These are phyloP conservation scores for Boulengeromyrus knoepffleri DNA, from an alignment of 2,113 vertebrate species.

Conservation along the genomic window DNA sequence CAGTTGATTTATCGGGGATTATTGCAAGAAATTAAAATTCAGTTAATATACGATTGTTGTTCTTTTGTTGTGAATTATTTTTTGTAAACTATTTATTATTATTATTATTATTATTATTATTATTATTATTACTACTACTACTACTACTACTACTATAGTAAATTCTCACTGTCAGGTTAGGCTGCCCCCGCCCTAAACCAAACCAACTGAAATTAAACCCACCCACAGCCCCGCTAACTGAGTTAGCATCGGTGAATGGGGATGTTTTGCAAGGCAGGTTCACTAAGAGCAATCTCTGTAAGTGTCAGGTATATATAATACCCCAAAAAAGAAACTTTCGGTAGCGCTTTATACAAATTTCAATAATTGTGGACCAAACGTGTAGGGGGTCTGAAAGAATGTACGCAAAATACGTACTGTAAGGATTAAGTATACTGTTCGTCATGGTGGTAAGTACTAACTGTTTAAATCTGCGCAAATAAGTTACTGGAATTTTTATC, in stretches of 20 bases:
- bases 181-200: not conserved
- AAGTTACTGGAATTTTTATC: not conserved
- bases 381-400: not conserved
- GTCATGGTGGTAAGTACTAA: slow-evolving; percentile 8
- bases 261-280: not conserved
- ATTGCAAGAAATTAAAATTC: not conserved
- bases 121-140: not conserved
- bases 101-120: not conserved
- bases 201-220: not conserved
- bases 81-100: not conserved
- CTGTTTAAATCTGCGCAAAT: not conserved
- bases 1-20: not conserved
- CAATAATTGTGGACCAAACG: not conserved
- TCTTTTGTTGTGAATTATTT: not conserved
- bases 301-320: not conserved
- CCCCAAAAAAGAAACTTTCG: not conserved
- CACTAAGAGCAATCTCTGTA: not conserved
- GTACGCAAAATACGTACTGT: not conserved
- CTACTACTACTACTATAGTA: not conserved
- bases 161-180: not conserved
- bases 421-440: not conserved
- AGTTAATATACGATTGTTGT: not conserved
- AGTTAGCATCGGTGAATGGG: not conserved
- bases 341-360: not conserved
- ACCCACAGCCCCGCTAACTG: not conserved